A percentile compares a stretch with the other conserved stretches of the same genome.
Conservation (phyloP, 2,797 vertebrate species). For the Pyrocephalus nanus region DNA sequence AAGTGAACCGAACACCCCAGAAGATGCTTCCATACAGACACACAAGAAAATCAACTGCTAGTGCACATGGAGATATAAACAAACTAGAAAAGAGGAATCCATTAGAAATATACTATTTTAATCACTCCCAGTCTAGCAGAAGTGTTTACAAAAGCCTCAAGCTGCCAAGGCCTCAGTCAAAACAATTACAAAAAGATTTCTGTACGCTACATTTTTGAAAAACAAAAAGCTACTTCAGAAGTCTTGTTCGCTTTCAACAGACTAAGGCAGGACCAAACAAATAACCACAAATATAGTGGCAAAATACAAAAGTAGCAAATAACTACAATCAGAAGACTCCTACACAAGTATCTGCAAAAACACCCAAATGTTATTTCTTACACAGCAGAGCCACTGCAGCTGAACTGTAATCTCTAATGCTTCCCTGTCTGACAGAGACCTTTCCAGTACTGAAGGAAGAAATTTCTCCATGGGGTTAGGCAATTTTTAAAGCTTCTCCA, state of each 20-base stretch:
- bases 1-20: neutral
- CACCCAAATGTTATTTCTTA: neutral
- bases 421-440: neutral
- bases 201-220: neutral
- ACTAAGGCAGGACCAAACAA: neutral
- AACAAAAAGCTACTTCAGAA: slow-evolving; percentile 8
- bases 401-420: neutral
- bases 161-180: neutral
- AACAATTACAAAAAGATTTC: neutral
- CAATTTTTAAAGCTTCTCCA: neutral
- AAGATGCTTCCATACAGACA: neutral
- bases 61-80: neutral
- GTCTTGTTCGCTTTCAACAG: neutral
- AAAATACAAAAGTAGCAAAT: neutral
- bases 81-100: neutral
- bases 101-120: neutral
- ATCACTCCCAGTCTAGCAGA: neutral
- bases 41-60: neutral
- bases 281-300: neutral
- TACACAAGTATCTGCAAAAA: neutral
- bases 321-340: neutral
- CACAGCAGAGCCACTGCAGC: neutral
- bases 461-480: neutral
- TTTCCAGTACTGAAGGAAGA: neutral
- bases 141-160: neutral